Evolutionary conservation across 2,113 vertebrate genomes (phyloP).

Genomic region (Austrofundulus limnaeus): DNA sequence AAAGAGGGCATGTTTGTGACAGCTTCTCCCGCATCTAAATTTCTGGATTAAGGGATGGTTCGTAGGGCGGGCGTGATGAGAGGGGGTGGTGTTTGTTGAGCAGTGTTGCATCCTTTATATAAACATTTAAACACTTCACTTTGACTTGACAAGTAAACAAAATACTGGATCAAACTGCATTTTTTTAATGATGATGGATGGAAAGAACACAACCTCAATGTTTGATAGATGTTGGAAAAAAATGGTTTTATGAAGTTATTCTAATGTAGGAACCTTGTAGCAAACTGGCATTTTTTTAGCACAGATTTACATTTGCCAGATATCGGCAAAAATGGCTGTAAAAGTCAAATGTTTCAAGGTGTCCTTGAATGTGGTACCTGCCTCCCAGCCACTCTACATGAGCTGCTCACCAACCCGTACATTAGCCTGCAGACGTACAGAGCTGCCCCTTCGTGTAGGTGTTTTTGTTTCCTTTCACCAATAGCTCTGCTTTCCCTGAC

Average conservation of each 20-base stretch:
- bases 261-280: neutral
- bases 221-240: constrained; percentile 3
- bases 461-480: constrained; percentile 28
- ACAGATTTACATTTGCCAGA: neutral
- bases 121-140: constrained; percentile 24
- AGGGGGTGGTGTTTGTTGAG: constrained; percentile 4
- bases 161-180: constrained; percentile 10
- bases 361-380: constrained; percentile 38
- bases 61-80: neutral
- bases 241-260: neutral
- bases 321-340: constrained; percentile 7
- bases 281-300: neutral
- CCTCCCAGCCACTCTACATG: constrained; percentile 30
- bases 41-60: constrained; percentile 35
- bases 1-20: constrained; percentile 67
- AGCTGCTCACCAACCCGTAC: constrained; percentile 25
- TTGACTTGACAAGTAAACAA: neutral
- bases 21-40: constrained; percentile 52
- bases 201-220: constrained; percentile 1
- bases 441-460: constrained; percentile 17
- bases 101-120: constrained; percentile 20
- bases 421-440: constrained; percentile 11
- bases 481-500: constrained; percentile 21
- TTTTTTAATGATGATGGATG: constrained; percentile 5
- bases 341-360: constrained; percentile 45